A percentile compares a stretch with the other conserved stretches of the same genome.
phyloP scores from a whole-genome alignment of 2,113 vertebrate species.

The Saccopteryx bilineata region DNA sequence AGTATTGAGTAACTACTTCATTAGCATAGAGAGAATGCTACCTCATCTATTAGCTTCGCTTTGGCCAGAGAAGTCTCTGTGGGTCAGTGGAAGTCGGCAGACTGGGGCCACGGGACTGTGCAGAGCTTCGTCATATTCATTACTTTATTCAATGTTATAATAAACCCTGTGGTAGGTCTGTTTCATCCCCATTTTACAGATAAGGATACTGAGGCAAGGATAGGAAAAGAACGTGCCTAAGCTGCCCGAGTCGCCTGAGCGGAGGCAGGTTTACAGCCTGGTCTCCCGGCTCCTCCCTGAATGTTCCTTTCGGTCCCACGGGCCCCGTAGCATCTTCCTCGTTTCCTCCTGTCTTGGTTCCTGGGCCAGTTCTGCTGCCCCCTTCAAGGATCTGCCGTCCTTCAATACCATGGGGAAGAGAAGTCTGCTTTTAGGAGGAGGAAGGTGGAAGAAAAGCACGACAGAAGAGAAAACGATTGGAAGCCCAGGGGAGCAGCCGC shows the following conservation, averaged over 20 bases:
- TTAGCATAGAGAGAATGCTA: conserved; percentile 2
- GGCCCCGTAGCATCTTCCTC: background rate
- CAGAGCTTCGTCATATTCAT: background rate
- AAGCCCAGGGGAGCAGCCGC: background rate
- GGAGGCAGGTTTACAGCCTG: background rate
- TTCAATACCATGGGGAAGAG: background rate
- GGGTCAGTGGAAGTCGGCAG: background rate
- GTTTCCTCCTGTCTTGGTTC: background rate
- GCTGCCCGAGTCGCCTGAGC: accelerated
- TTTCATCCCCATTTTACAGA: background rate
- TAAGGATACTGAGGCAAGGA: background rate
- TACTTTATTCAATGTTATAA: background rate
- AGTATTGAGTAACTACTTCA: background rate
- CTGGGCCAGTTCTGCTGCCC: conserved; percentile 52
- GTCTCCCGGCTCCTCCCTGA: background rate
- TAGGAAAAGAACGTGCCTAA: background rate
- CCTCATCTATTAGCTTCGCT: background rate
- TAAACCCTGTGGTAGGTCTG: background rate
- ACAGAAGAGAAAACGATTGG: background rate
- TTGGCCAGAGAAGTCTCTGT: background rate
- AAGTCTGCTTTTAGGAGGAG: conserved; percentile 5
- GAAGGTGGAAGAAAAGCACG: background rate
- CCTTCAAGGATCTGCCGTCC: background rate
- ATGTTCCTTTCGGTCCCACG: background rate
- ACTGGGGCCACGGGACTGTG: background rate